Evolutionary conservation across 1,140 invertebrate genomes (phyloP).

Genomic region (Cydia splendana): DNA sequence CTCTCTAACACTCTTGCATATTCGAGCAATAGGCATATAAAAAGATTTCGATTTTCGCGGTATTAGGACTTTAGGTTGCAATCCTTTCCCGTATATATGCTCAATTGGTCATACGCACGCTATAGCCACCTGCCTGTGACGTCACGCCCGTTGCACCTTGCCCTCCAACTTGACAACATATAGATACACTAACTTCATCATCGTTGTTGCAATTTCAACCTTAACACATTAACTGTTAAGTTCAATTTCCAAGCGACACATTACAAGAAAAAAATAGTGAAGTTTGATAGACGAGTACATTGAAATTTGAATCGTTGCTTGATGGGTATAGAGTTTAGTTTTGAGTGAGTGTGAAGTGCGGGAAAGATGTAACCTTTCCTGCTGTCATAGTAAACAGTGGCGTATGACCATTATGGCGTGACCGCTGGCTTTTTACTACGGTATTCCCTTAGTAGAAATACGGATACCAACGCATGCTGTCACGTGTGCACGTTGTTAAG

Average conservation of each 20-base stretch:
- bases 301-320: background rate
- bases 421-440: background rate
- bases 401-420: conserved; percentile 5
- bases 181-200: no score
- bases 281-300: background rate
- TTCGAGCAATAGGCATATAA: no score
- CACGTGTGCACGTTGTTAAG: no score
- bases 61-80: no score
- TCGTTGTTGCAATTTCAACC: no score
- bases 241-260: no score
- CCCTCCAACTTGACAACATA: background rate
- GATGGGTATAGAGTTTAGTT: background rate
- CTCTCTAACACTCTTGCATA: no score
- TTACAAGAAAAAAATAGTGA: no score
- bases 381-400: conserved; percentile 24
- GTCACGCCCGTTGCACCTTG: conserved; percentile 37
- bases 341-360: conserved; percentile 34
- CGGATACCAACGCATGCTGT: no score
- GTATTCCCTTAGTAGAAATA: no score
- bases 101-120: background rate
- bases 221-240: no score
- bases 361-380: conserved; percentile 47
- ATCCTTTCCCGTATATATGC: background rate
- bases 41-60: no score
- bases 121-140: conserved; percentile 29